Base-by-base conservation (phyloP, 2,113 vertebrate species). In the Cinclus mexicanus region DNA sequence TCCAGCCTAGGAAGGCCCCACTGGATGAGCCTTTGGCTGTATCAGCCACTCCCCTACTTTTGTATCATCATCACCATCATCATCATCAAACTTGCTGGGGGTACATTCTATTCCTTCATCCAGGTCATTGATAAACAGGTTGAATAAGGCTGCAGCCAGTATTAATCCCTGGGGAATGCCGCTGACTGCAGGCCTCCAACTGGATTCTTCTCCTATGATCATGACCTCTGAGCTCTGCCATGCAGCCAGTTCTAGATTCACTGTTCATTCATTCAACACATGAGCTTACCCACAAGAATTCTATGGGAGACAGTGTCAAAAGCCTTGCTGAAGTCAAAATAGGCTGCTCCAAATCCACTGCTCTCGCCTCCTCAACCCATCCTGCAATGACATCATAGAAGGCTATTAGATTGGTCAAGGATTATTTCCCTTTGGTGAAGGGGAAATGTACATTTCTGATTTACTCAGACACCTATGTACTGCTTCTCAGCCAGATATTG, bases 61-160 rank as follows among this genome's bases (percentile, higher is more conserved):
- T 35, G 7, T 14, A 50, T 24, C 47, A 49, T 23, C 22, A 49
- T 18, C 42, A 44, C 7, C 42, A 44, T 18, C 42, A 20, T 46
- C 39, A 72, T n/a, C 46, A 39, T 16, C 53, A 68, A 11, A 87
- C 23, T 23, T 7, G 12, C 7, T 70, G 28, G 16, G 28, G 20
- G 15, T 24, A 21, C 20, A 14, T 41, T 55, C 41, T 47, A 24
- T 61, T 1, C 28, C 11, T 29, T n/a, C 0, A 0, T 63, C 24
- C 56, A 41, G n/a, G n/a, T 26, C 29, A 12, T 6, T 31, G 35
- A 25, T 8, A 46, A 60, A 52, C 46, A 44, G 46, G 23, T 12
- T 60, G 14, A 50, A 1, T 25, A 37, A 52, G 18, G 1, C 18
- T 1, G 2, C 33, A 12, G 6, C 5, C 33, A 60, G 18, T 3